Percentiles rank a stretch among this genome's conserved stretches.
These are phyloP conservation scores for Polydrusus tereticollis DNA, from an alignment of 2,888 invertebrate genomes.

Conservation along the genomic window DNA sequence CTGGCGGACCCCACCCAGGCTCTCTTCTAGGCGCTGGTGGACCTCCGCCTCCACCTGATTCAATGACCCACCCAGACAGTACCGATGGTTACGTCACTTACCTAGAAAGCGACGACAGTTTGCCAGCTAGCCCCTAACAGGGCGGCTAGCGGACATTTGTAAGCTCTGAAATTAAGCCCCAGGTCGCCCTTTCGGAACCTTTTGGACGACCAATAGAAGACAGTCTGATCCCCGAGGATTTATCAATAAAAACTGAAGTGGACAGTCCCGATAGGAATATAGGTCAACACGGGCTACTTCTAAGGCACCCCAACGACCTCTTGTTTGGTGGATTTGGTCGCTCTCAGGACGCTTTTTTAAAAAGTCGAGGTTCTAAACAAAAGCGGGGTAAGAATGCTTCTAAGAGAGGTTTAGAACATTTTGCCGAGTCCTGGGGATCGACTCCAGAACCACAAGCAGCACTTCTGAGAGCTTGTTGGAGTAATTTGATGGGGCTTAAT, in stretches of 20 bases:
- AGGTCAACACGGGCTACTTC: neutral
- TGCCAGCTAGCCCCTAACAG: conserved; percentile 80
- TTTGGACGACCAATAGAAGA: conserved; percentile 17
- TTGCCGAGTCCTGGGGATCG: conserved; percentile 13
- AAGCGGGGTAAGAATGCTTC: neutral
- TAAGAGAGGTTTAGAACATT: conserved; percentile 2
- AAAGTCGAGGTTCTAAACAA: conserved; percentile 1
- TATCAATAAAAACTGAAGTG: conserved; percentile 25
- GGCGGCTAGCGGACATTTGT: conserved; percentile 45
- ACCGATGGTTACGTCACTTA: conserved; percentile 93
- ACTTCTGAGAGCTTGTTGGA: conserved; percentile 43
- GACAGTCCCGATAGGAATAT: neutral
- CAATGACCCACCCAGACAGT: conserved; percentile 82
- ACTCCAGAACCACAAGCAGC: conserved; percentile 32
- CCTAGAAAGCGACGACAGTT: conserved; percentile 88
- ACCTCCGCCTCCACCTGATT: conserved; percentile 73
- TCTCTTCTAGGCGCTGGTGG: conserved; percentile 73
- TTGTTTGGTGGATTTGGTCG: conserved; percentile 7
- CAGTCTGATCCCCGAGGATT: conserved; percentile 23
- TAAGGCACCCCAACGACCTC: neutral
- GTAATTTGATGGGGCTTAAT: conserved; percentile 42
- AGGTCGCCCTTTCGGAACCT: conserved; percentile 14
- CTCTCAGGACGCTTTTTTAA: neutral
- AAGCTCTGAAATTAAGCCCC: conserved; percentile 36
- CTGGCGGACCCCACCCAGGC: conserved; percentile 70